Conservation (phyloP, 2,797 vertebrate species). For the Onychomys arenicola region DNA sequence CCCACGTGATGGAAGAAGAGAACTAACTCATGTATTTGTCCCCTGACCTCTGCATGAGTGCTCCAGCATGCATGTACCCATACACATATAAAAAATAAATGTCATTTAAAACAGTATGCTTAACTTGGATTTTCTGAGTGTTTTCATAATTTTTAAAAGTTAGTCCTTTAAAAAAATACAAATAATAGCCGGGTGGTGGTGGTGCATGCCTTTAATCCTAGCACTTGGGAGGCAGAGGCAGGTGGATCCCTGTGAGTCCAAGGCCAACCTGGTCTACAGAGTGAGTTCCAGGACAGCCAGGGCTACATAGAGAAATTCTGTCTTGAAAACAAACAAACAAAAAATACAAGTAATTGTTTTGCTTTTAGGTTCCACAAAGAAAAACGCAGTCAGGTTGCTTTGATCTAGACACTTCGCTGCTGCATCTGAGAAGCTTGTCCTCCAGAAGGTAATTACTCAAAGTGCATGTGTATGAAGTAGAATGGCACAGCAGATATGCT, state of each 20-base stretch:
- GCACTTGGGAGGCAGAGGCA: no score
- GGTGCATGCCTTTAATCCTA: no score
- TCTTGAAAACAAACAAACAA: no score
- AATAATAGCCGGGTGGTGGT: slow-evolving; percentile 10
- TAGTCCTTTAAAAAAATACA: slow-evolving; percentile 65
- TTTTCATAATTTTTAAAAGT: slow-evolving; percentile 51
- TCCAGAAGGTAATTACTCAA: slow-evolving; percentile 91
- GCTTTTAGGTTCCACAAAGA: slow-evolving; percentile 96
- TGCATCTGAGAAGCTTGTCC: slow-evolving; percentile 93
- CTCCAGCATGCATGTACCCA: neutral
- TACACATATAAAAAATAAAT: neutral
- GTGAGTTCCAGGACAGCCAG: no score
- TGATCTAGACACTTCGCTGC: slow-evolving; percentile 96
- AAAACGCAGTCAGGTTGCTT: slow-evolving; percentile 98
- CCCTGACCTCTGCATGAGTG: neutral
- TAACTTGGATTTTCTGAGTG: slow-evolving; percentile 47
- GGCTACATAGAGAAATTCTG: no score
- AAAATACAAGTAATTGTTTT: slow-evolving; percentile 73
- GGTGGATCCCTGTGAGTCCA: no score
- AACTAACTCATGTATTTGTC: neutral
- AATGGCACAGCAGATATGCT: neutral
- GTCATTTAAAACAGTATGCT: neutral
- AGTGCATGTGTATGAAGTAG: neutral
- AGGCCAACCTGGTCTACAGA: no score
- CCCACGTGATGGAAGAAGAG: neutral